Conservation (phyloP, 2,113 vertebrate species). For the Brachionichthys hirsutus region DNA sequence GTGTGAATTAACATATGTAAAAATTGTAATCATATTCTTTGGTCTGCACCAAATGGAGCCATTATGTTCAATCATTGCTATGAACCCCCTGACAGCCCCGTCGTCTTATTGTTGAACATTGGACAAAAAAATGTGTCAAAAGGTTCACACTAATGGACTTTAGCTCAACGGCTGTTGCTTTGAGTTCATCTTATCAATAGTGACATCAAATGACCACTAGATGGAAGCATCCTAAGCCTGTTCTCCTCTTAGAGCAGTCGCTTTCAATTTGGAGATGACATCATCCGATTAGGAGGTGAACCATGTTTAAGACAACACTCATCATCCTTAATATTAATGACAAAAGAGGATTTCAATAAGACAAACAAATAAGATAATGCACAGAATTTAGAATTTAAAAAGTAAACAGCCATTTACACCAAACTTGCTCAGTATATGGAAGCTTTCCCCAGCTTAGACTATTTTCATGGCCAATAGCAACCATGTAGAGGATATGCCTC, state of each 20-base stretch:
- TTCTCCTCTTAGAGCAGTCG: slow-evolving; percentile 6
- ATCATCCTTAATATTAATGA: background rate
- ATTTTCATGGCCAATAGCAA: too few relatives aligned
- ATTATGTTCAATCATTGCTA: slow-evolving; percentile 25
- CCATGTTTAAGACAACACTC: background rate
- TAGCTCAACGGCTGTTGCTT: background rate
- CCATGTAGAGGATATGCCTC: background rate
- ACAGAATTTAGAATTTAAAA: too few relatives aligned
- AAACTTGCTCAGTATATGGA: too few relatives aligned
- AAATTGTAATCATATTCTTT: slow-evolving; percentile 25
- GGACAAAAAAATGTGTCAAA: slow-evolving; percentile 12
- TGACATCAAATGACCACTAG: slow-evolving; percentile 68
- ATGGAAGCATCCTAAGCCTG: slow-evolving; percentile 73
- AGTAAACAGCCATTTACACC: too few relatives aligned
- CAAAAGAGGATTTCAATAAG: background rate
- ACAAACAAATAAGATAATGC: background rate
- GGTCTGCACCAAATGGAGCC: slow-evolving; percentile 29
- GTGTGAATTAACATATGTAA: slow-evolving; percentile 16
- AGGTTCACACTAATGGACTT: background rate
- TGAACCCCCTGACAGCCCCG: slow-evolving; percentile 4
- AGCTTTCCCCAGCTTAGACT: too few relatives aligned
- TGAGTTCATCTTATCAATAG: slow-evolving; percentile 6
- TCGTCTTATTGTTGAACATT: slow-evolving; percentile 16
- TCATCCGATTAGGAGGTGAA: slow-evolving; percentile 51
- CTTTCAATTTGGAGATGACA: slow-evolving; percentile 41